These are phyloP conservation scores for Epicampocera succincta DNA, from an alignment of 2,888 invertebrate genomes.

Conservation along the genomic window DNA sequence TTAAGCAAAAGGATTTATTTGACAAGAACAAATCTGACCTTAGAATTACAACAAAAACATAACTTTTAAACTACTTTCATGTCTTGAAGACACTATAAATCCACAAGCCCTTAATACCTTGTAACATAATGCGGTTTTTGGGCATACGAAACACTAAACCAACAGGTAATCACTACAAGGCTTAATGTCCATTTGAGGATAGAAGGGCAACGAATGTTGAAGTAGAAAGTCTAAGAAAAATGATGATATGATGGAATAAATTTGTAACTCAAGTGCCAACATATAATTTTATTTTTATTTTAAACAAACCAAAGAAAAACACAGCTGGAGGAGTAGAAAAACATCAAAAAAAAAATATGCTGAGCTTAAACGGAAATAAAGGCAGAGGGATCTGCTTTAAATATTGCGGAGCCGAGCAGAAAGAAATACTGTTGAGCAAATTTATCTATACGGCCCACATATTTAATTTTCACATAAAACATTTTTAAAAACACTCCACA, in stretches of 20 bases:
- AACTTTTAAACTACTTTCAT: background rate
- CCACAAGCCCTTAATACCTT: slow-evolving; percentile 31
- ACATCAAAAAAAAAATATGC: slow-evolving; percentile 5
- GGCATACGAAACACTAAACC: slow-evolving; percentile 39
- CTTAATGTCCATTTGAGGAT: slow-evolving; percentile 19
- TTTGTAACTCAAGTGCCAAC: slow-evolving; percentile 32
- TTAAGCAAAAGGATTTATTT: slow-evolving; percentile 6
- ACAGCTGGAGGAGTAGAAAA: background rate
- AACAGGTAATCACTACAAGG: slow-evolving; percentile 58
- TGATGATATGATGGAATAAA: slow-evolving; percentile 36
- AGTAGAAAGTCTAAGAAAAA: slow-evolving; percentile 7
- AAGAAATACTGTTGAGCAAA: background rate
- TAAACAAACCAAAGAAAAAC: background rate
- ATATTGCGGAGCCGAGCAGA: background rate
- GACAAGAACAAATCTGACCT: slow-evolving; percentile 27
- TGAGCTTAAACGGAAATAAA: slow-evolving; percentile 4
- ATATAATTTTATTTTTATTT: background rate
- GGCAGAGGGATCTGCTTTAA: background rate
- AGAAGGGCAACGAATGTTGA: slow-evolving; percentile 1
- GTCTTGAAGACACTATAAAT: slow-evolving; percentile 34
- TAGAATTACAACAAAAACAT: slow-evolving; percentile 15
- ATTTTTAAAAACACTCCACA: too few relatives aligned
- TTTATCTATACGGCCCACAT: background rate
- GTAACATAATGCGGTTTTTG: slow-evolving; percentile 51
- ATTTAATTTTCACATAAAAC: too few relatives aligned